Percentiles rank a stretch among this genome's conserved stretches.
phyloP scores from a whole-genome alignment of 2,888 invertebrate genomes.

The Pyrrhia umbra region DNA sequence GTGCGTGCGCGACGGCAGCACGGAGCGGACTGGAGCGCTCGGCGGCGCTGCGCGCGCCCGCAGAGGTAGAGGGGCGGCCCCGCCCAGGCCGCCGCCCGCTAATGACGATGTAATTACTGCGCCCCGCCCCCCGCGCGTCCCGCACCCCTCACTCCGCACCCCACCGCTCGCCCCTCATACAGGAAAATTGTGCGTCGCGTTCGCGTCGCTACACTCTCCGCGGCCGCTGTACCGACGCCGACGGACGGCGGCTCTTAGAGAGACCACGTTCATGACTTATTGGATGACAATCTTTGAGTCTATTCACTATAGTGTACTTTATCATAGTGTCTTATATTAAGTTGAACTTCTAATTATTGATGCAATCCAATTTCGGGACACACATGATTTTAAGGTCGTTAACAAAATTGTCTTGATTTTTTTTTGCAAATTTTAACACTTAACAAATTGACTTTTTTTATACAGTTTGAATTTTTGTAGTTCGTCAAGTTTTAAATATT shows the following conservation, averaged over 20 bases:
- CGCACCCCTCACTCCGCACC: conserved; percentile 57
- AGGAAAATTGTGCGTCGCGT: conserved; percentile 53
- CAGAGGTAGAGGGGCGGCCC: conserved; percentile 77
- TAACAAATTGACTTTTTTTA: no score
- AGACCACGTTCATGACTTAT: conserved; percentile 24
- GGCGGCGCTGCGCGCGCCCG: conserved; percentile 83
- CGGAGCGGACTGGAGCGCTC: conserved; percentile 86
- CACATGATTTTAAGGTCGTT: no score
- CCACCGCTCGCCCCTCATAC: conserved; percentile 36
- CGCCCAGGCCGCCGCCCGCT: conserved; percentile 84
- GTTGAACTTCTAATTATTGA: background rate
- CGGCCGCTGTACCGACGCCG: conserved; percentile 50
- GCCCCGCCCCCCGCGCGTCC: conserved; percentile 71
- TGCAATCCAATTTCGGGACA: no score
- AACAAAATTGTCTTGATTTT: no score
- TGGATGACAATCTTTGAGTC: conserved; percentile 2
- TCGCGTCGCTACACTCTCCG: conserved; percentile 59
- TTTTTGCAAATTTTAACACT: no score
- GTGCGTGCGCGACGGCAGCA: conserved; percentile 91
- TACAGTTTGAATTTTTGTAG: no score
- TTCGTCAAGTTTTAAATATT: no score
- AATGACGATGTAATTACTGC: conserved; percentile 81
- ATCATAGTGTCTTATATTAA: conserved; percentile 3
- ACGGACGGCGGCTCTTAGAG: conserved; percentile 40
- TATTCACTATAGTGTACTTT: background rate